phyloP scores from a whole-genome alignment of 2,888 invertebrate species.

The Neoitamus cyanurus region DNA sequence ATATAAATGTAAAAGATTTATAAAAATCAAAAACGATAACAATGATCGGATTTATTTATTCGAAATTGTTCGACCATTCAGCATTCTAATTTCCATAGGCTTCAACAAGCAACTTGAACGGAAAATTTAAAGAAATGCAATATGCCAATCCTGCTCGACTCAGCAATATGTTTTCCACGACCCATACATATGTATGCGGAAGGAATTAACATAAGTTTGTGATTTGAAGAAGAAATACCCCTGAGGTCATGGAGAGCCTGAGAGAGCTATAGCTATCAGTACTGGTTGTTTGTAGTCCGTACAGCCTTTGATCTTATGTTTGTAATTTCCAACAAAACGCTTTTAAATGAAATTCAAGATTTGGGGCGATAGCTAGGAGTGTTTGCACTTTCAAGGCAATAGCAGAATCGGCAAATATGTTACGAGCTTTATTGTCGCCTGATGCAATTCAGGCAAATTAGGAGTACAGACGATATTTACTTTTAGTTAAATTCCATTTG shows the following conservation, averaged over 20 bases:
- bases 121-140: neutral
- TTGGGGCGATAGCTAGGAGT: neutral
- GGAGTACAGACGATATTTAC: neutral
- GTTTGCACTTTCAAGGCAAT: neutral
- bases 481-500: neutral
- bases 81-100: too few relatives aligned
- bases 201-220: neutral
- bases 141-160: neutral
- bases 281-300: neutral
- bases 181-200: neutral
- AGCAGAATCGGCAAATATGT: neutral
- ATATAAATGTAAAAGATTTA: too few relatives aligned
- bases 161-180: neutral
- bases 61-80: too few relatives aligned
- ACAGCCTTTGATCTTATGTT: neutral
- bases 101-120: too few relatives aligned
- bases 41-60: too few relatives aligned
- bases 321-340: neutral
- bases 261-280: neutral
- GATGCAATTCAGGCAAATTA: neutral
- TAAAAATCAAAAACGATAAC: too few relatives aligned
- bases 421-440: neutral
- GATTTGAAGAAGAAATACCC: neutral
- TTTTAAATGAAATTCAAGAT: neutral
- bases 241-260: neutral